These are phyloP conservation scores for Gymnocephalus cernua DNA, from an alignment of 2,113 vertebrate genomes.

Conservation along the genomic window DNA sequence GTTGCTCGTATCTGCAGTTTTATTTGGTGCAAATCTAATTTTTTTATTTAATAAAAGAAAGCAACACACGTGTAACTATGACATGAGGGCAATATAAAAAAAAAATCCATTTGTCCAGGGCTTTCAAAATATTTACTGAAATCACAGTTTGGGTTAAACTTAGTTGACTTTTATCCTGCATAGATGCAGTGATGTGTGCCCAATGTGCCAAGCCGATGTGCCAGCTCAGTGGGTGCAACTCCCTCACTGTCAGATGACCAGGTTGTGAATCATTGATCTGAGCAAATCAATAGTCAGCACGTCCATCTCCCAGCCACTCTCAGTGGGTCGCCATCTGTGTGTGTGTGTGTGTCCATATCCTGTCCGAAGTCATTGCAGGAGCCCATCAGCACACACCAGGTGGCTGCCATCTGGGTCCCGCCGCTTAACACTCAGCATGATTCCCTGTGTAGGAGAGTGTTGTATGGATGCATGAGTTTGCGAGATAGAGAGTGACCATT, in stretches of 20 bases:
- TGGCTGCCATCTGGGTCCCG: constrained; percentile 80
- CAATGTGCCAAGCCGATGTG: constrained; percentile 52
- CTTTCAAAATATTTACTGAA: constrained; percentile 32
- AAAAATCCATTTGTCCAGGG: not conserved
- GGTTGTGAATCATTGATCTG: constrained; percentile 83
- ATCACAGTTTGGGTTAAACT: constrained; percentile 25
- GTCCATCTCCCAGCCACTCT: constrained; percentile 71
- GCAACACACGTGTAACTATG: not conserved
- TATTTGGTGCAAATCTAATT: not conserved
- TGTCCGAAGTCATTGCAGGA: constrained; percentile 64
- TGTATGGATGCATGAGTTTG: constrained; percentile 62
- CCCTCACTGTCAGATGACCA: constrained; percentile 72
- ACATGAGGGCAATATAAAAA: constrained; percentile 18
- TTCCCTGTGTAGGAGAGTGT: constrained; percentile 70
- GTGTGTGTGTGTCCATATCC: constrained; percentile 71
- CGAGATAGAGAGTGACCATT: constrained; percentile 52
- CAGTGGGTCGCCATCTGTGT: constrained; percentile 78
- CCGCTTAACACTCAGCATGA: constrained; percentile 75
- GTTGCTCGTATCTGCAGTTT: not conserved
- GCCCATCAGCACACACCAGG: constrained; percentile 75
- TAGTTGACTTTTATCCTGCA: constrained; percentile 31
- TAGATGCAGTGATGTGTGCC: constrained; percentile 41
- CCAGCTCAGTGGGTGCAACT: constrained; percentile 63
- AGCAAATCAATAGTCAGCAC: constrained; percentile 78
- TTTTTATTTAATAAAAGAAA: not conserved